These are phyloP conservation scores for Bactericera cockerelli DNA, from an alignment of 1,140 invertebrate genomes.

Conservation along the genomic window DNA sequence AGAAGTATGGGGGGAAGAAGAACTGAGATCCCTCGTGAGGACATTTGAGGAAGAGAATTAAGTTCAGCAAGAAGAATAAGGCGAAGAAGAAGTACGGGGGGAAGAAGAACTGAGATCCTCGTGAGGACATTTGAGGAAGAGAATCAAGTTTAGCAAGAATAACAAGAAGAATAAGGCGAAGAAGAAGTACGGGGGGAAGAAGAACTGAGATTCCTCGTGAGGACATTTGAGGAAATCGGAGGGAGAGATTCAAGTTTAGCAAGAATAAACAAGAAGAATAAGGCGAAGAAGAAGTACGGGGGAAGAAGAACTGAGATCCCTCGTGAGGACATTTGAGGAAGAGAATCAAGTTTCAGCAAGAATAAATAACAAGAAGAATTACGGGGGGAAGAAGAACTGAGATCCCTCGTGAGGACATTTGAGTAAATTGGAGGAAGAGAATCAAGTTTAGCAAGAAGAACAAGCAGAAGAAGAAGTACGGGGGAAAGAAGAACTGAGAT, in stretches of 20 bases:
- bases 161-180: conserved; percentile 15
- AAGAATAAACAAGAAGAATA: too few relatives aligned
- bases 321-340: conserved; percentile 60
- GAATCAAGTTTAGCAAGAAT: conserved; percentile 40
- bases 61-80: too few relatives aligned
- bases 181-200: too few relatives aligned
- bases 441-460: conserved; percentile 37
- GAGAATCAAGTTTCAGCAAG: conserved; percentile 41
- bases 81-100: conserved; percentile 25
- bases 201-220: too few relatives aligned
- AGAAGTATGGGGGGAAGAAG: not conserved
- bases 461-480: conserved; percentile 13
- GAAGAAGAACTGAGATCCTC: conserved; percentile 59
- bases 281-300: conserved; percentile 27
- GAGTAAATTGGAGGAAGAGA: conserved; percentile 59
- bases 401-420: too few relatives aligned
- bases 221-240: too few relatives aligned
- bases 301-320: conserved; percentile 53
- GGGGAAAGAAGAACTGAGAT: too few relatives aligned
- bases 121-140: conserved; percentile 56
- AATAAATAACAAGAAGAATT: conserved; percentile 24
- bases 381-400: conserved; percentile 38
- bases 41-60: too few relatives aligned
- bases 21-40: too few relatives aligned
- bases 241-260: too few relatives aligned